A percentile compares a stretch with the other conserved stretches of the same genome.
These are phyloP conservation scores for Anabas testudineus DNA, from an alignment of 2,797 vertebrate genomes.

Conservation along the genomic window DNA sequence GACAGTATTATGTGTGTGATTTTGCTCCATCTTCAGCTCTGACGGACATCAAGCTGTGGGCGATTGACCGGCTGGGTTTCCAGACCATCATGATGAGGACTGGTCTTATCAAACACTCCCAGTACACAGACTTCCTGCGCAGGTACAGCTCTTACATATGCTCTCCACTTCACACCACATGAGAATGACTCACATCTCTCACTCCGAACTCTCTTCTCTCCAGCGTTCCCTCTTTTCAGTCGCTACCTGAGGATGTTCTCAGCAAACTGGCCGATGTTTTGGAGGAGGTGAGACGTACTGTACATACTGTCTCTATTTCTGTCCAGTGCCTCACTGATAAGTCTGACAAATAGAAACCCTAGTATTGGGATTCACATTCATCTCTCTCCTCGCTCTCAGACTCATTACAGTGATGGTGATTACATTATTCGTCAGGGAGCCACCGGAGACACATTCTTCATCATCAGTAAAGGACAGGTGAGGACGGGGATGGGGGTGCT, in stretches of 20 bases:
- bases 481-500: conserved; percentile 34
- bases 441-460: conserved; percentile 86
- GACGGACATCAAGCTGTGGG: conserved; percentile 83
- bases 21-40: conserved; percentile 62
- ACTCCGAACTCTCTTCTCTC: neutral
- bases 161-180: neutral
- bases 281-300: conserved; percentile 76
- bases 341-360: neutral
- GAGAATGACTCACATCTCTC: conserved; percentile 6
- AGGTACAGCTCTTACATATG: conserved; percentile 59
- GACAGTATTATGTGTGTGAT: neutral
- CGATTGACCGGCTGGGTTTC: conserved; percentile 81
- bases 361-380: neutral
- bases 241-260: conserved; percentile 78
- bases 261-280: conserved; percentile 82
- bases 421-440: conserved; percentile 85
- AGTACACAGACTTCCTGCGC: conserved; percentile 81
- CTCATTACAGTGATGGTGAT: conserved; percentile 80
- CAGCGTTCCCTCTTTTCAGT: conserved; percentile 81
- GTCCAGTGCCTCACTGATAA: conserved; percentile 13
- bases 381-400: conserved; percentile 60
- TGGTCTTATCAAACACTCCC: conserved; percentile 80
- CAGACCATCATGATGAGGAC: conserved; percentile 86
- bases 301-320: conserved; percentile 1
- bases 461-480: conserved; percentile 86